Conservation (phyloP, 2,113 vertebrate species). For the Sceloporus undulatus region DNA sequence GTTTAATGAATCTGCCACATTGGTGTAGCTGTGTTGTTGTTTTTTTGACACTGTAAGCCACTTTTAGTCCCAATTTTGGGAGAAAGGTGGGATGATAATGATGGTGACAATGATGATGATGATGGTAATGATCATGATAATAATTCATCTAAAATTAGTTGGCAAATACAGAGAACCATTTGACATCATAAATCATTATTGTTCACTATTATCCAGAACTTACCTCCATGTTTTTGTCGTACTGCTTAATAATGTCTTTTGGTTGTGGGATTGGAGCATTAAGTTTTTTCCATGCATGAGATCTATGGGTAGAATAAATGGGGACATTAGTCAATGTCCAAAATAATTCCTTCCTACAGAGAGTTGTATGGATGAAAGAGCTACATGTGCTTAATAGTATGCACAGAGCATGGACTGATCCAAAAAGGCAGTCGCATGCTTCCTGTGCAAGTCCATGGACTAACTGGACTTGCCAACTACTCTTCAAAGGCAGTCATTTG, state of each 20-base stretch:
- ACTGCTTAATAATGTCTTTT: neutral
- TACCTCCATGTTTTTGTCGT: conserved; percentile 1
- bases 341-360: neutral
- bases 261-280: conserved; percentile 38
- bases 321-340: neutral
- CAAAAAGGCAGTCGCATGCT: neutral
- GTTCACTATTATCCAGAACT: neutral
- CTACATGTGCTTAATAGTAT: neutral
- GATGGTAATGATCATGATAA: too few species aligned
- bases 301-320: conserved; percentile 20
- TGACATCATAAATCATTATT: neutral
- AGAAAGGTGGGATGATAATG: too few species aligned
- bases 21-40: too few species aligned
- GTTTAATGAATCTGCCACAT: too few species aligned
- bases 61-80: too few species aligned
- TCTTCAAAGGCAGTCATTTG: neutral
- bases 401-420: neutral
- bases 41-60: too few species aligned
- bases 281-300: neutral
- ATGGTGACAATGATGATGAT: too few species aligned
- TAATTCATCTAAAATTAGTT: neutral
- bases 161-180: neutral
- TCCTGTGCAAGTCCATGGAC: neutral
- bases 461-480: neutral
- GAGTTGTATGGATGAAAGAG: neutral